Evolutionary conservation across 2,888 invertebrate species (phyloP).

Genomic region (Opisthograptis luteolata): DNA sequence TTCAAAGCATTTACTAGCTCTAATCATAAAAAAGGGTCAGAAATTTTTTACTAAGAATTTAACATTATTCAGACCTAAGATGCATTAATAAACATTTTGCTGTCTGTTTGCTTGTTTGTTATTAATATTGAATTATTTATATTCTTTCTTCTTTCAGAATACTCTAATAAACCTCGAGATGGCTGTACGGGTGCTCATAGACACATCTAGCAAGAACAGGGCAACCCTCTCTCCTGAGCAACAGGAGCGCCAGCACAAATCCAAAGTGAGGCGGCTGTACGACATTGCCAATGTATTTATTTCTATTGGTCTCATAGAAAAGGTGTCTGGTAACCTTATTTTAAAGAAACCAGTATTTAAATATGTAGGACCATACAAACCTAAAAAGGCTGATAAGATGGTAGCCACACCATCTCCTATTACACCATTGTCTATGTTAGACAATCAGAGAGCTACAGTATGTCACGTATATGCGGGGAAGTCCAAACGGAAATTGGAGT

Average conservation of each 20-base stretch:
- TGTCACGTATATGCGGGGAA: constrained; percentile 67
- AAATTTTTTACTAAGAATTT: no score
- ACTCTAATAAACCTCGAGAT: constrained; percentile 87
- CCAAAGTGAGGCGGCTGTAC: constrained; percentile 89
- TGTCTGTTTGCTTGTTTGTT: background rate
- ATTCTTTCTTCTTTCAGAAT: constrained; percentile 71
- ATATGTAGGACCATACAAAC: constrained; percentile 84
- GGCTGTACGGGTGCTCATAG: constrained; percentile 87
- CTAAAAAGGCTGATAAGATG: constrained; percentile 64
- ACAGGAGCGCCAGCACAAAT: constrained; percentile 84
- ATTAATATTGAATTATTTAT: no score
- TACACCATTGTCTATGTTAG: constrained; percentile 64
- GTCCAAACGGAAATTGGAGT: constrained; percentile 79
- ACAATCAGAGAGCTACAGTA: constrained; percentile 56
- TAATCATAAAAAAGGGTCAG: no score
- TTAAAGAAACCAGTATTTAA: constrained; percentile 87
- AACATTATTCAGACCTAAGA: no score
- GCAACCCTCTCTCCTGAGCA: constrained; percentile 78
- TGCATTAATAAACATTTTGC: no score
- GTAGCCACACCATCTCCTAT: constrained; percentile 66
- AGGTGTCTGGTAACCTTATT: constrained; percentile 85
- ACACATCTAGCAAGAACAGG: constrained; percentile 76
- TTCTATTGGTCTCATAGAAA: constrained; percentile 88
- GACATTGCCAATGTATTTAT: constrained; percentile 92
- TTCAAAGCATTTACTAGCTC: no score